Base-by-base conservation (phyloP, 1,140 invertebrate genomes). In the Penaeus chinensis region DNA sequence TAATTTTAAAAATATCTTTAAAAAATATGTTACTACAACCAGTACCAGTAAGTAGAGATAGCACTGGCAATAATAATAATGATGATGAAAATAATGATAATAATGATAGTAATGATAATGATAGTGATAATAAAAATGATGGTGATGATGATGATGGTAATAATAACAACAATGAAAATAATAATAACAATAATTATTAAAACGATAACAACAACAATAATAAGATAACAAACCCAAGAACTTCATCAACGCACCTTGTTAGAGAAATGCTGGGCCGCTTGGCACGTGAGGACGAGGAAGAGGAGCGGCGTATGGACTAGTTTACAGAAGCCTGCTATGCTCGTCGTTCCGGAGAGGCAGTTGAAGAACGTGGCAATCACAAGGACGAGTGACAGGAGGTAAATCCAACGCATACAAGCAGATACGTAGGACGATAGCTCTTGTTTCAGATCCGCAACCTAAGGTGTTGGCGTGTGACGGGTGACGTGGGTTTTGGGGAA, bases 261-360 rank as follows among this genome's bases (percentile, higher is more conserved):
- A 93, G 90, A 95, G 95, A 90, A 95, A 95, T 61, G 95, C 93
- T 0, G 95, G 92, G 90, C 95, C 95, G 10, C 95, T 95, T 89
- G 95, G 94, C 2, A 95, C n/a, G 19, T 42, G 63, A 86, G 3
- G 2, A 24, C 13, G 20, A 65, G 19, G 65, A 65, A n/a, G n/a
- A 82, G 10, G 0, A 80, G 0, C 18, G 42, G 54, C 24, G 54
- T 27, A 61, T 37, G 24, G 10, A 27, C 4, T 2, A 37, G 11
- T 74, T 74, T 74, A 74, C 4, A 13, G 1, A 74, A 16, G 1
- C 90, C 93, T 10, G 92, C 93, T 42, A 93, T 93, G 0, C 93
- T 93, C 3, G 93, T 93, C 13, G 92, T 93, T 0, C 93, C 93
- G 84, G 80, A 81, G 54, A 54, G 54, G 16, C 54, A 54, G 54